Evolutionary conservation across 2,888 invertebrate genomes (phyloP), one percentile per base, ranked within the genome.

Genomic region (Habrosyne pyritoides): DNA sequence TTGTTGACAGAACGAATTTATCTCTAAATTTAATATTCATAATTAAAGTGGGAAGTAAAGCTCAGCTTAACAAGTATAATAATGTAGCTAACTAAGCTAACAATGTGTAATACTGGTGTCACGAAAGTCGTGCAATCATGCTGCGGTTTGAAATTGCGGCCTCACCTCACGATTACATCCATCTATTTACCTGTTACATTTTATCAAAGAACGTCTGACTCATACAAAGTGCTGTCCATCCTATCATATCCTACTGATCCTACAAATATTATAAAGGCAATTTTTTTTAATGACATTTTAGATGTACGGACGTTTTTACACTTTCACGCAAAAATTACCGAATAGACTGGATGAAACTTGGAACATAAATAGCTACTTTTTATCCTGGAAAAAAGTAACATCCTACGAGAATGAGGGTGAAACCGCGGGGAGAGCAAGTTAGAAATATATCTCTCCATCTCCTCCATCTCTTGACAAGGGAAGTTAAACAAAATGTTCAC

Each of bases 101-200:
- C 36, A 42, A 42, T 42, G 18, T 14, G 36, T 36, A 36, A 36
- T 42, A 42, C 14, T 18, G n/a, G 18, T 18, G 18, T 42, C 42
- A 42, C 42, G 42, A 42, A 1, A 18, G 18, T 42, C 42, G 14
- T 42, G 18, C 14, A 42, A 42, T 42, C 18, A 42, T 18, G 42
- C 14, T 36, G 36, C n/a, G 42, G 0, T 42, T 42, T 18, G 42
- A 42, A 42, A 42, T 42, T 42, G 42, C 42, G n/a, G 18, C 18
- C 18, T 42, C 42, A 18, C 8, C 42, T 42, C 42, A 42, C 18
- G 6, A 42, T 42, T 14, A 36, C n/a, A 36, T 42, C 42, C 8
- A 42, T 42, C 42, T 42, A 42, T 42, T 42, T 42, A 42, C 33
- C 33, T 42, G 18, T 8, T 8, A 42, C 42, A 42, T 36, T 36